Conservation (phyloP, 2,113 vertebrate genomes). For the Cyanoliseus patagonus region DNA sequence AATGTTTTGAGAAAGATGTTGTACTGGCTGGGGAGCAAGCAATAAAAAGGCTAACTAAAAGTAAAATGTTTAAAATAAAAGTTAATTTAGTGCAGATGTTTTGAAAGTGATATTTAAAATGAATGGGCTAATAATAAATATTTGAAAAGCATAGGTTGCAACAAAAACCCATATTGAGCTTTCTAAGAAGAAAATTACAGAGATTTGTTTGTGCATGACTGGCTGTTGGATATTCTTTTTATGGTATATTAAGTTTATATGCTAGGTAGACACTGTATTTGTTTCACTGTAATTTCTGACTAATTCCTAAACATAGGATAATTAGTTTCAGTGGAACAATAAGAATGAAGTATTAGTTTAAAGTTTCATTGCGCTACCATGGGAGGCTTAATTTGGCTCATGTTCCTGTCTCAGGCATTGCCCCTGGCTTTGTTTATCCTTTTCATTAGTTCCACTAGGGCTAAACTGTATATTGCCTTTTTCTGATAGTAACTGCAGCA, state of each 20-base stretch:
- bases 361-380: not conserved
- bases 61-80: not conserved
- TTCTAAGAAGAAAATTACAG: not conserved
- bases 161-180: not conserved
- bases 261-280: not conserved
- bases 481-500: not conserved
- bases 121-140: not conserved
- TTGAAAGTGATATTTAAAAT: slow-evolving; percentile 11
- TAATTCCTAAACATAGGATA: slow-evolving; percentile 2
- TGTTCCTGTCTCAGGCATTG: not conserved
- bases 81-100: not conserved
- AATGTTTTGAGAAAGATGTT: not conserved
- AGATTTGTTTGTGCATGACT: slow-evolving; percentile 18
- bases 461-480: not conserved
- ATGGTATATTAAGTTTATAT: not conserved
- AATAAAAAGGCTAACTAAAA: not conserved
- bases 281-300: not conserved
- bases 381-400: not conserved
- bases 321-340: not conserved
- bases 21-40: not conserved
- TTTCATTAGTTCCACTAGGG: not conserved
- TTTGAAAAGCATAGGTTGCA: not conserved
- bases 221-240: not conserved
- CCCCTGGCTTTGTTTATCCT: not conserved
- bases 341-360: not conserved